A percentile compares a stretch with the other conserved stretches of the same genome.
These are phyloP conservation scores for Spheniscus mendiculus DNA, from an alignment of 2,113 vertebrate genomes.

Conservation along the genomic window DNA sequence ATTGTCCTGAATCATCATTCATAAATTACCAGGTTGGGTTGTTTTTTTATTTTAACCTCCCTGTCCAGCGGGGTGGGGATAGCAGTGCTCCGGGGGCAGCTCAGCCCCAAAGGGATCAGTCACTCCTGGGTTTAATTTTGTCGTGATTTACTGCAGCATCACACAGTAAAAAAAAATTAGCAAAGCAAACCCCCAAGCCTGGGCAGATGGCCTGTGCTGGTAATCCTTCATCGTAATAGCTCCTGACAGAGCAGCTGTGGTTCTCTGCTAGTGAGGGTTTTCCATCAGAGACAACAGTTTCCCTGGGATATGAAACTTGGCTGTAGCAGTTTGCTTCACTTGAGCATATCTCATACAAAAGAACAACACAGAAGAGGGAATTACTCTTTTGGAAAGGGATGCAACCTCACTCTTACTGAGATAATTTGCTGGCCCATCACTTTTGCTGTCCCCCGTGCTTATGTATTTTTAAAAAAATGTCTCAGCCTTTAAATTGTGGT, in stretches of 20 bases:
- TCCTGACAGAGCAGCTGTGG: slow-evolving; percentile 32
- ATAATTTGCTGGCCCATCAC: accelerated
- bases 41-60: background rate
- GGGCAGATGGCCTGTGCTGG: slow-evolving; percentile 32
- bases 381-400: background rate
- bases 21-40: background rate
- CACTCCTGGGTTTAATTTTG: slow-evolving; percentile 4
- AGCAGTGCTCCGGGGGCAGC: background rate
- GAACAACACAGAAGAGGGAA: background rate
- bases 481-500: background rate
- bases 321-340: background rate
- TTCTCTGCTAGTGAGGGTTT: background rate
- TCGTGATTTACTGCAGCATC: background rate
- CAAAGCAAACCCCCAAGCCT: background rate
- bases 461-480: background rate
- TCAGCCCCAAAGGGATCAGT: background rate
- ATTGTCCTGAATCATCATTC: background rate
- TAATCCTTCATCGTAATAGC: slow-evolving; percentile 35
- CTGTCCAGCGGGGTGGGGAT: background rate
- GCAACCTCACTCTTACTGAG: background rate
- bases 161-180: background rate
- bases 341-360: background rate
- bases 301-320: background rate
- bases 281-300: background rate
- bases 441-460: background rate